A percentile compares a stretch with the other conserved stretches of the same genome.
phyloP scores from a whole-genome alignment of 1,140 invertebrate species.

The Philaenus spumarius region DNA sequence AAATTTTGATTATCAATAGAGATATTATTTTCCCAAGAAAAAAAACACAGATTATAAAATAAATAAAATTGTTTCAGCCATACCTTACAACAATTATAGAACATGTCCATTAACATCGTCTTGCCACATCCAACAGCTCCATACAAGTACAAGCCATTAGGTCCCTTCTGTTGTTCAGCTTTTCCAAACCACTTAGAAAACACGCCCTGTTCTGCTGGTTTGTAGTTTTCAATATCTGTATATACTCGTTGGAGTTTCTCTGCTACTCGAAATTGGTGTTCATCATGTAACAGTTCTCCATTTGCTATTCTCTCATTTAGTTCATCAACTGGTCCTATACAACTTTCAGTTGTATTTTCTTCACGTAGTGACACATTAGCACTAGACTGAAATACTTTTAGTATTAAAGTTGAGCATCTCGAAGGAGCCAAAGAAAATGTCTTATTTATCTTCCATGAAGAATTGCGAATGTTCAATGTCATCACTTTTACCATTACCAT shows the following conservation, averaged over 20 bases:
- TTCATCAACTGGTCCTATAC: not conserved
- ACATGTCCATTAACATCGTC: slow-evolving; percentile 99
- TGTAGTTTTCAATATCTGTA: slow-evolving; percentile 54
- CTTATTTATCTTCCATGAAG: no score
- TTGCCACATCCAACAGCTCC: slow-evolving; percentile 90
- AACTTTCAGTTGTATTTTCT: not conserved
- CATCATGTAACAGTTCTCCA: slow-evolving; percentile 57
- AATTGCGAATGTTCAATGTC: no score
- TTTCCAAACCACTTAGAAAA: slow-evolving; percentile 41
- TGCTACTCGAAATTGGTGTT: slow-evolving; percentile 61
- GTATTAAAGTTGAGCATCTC: no score
- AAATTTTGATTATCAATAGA: no score
- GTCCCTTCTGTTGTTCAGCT: slow-evolving; percentile 45
- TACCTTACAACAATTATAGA: slow-evolving; percentile 74
- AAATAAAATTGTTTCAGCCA: slow-evolving; percentile 25
- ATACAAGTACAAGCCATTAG: slow-evolving; percentile 74
- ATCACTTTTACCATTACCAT: no score
- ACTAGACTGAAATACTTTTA: no score
- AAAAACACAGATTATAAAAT: not conserved
- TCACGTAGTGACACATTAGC: no score
- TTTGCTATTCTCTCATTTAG: slow-evolving; percentile 50
- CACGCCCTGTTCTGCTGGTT: slow-evolving; percentile 41
- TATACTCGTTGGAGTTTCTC: slow-evolving; percentile 62
- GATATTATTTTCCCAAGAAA: no score
- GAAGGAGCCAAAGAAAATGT: no score